Base-by-base conservation (phyloP, 2,797 vertebrate species). In the Hephaestus fuliginosus region DNA sequence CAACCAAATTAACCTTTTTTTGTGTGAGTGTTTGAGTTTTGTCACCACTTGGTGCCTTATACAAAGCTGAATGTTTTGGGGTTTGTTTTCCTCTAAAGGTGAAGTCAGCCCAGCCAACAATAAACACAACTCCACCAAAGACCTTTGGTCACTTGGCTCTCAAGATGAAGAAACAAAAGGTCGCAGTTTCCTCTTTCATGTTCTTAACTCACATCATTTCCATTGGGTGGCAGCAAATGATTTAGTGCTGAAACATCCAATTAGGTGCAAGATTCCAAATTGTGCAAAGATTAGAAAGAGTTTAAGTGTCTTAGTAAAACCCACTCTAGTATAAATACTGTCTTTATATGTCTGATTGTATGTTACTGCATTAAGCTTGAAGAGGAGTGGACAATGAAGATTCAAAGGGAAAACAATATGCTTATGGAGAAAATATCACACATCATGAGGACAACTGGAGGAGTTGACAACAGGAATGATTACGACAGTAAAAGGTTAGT, bases 121-220 rank as follows among this genome's bases (percentile, higher is more conserved):
- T 96, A 70, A 93, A 94, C 84, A 91, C 77, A 0, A 52, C 39
- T 17, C 53, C 93, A 74, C 96, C 95, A 3, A 80, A 70, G 80
- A 88, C 69, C 13, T 94, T 92, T 2, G 0, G 25, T 57, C 95
- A 96, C 86, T 82, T 96, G 66, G 71, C 81, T 22, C 65, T 93
- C 70, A 97, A 95, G 36, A 67, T 92, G 64, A 95, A 95, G 91
- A 96, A 94, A 75, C 84, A 91, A 57, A 92, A 96, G 95, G 96
- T 96, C 91, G 60, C 48, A 64, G 4, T 12, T 74, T 57, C 58
- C 8, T n/a, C 6, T 33, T 7, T 55, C 0, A 5, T 65, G 14
- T 20, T 74, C 12, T 68, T 13, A 73, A 15, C 51, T 80, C 43
- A 52, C 14, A 15, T 70, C 22, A 61, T 83, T 28, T 63, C 44